Percentiles rank a stretch among this genome's conserved stretches.
Conservation (phyloP, 2,797 vertebrate genomes). For the Trematomus bernacchii region DNA sequence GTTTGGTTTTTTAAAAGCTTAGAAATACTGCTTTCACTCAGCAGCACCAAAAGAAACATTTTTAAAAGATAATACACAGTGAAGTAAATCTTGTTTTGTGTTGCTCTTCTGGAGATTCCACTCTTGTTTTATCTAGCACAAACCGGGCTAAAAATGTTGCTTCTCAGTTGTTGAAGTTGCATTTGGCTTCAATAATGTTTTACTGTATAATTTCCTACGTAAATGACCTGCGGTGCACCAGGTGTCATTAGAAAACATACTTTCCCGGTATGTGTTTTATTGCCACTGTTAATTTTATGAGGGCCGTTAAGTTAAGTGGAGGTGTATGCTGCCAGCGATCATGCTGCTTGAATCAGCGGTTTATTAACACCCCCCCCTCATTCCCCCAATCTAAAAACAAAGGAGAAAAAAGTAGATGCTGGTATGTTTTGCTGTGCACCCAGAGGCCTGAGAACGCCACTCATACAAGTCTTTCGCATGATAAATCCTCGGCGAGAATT, state of each 20-base stretch:
- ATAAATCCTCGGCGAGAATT: conserved; percentile 29
- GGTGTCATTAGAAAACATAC: conserved; percentile 85
- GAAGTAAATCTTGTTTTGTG: neutral
- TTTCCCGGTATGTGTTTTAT: conserved; percentile 82
- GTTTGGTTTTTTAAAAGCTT: conserved; percentile 3
- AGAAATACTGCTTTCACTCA: neutral
- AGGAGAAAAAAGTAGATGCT: conserved; percentile 15
- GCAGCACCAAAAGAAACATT: neutral
- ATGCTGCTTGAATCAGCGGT: conserved; percentile 76
- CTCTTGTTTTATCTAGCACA: neutral
- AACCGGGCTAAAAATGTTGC: neutral
- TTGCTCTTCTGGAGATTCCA: neutral
- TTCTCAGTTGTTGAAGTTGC: conserved; percentile 22
- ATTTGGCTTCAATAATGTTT: conserved; percentile 78
- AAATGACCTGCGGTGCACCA: conserved; percentile 81
- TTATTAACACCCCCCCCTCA: conserved; percentile 53
- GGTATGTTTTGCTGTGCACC: conserved; percentile 37
- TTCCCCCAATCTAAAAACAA: neutral
- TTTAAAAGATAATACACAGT: neutral
- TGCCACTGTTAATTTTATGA: conserved; percentile 84
- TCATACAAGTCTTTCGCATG: conserved; percentile 1
- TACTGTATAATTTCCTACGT: conserved; percentile 79
- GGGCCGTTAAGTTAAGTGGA: conserved; percentile 81
- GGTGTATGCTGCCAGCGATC: conserved; percentile 78
- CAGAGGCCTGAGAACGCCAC: conserved; percentile 1